Evolutionary conservation across 2,888 invertebrate species (phyloP), one percentile per base, ranked within the genome.

Genomic region (Lasius fuliginosus): DNA sequence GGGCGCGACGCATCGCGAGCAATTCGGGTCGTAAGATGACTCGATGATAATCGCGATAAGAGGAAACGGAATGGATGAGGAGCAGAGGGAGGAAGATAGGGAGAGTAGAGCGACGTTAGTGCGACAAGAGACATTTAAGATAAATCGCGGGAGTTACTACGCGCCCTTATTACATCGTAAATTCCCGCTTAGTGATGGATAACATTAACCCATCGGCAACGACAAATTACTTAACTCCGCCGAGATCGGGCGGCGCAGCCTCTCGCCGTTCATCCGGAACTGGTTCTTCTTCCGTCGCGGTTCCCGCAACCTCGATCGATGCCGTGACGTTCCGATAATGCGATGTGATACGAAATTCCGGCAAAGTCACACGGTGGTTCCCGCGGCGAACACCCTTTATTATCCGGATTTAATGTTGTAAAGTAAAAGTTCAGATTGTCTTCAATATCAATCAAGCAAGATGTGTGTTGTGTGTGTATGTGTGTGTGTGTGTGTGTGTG

Each of bases 141-240:
- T 92, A 89, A 90, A 93, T 93, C 92, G 92, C 89, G 87, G 90
- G 90, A 92, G 90, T 91, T 87, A 89, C 88, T 90, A 88, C 90
- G 90, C 89, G 91, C 89, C 91, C 91, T 94, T 94, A 93, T 94
- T 93, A 93, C 93, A 92, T 92, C 94, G 94, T 94, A 92, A 92
- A 93, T 92, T 93, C 87, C 83, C 90, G 87, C 88, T 89, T 88
- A 92, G 92, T 92, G 93, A 93, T 93, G 93, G 94, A 93, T 94
- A 93, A 93, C 93, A 92, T 93, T 92, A 91, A 93, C 92, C 92
- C 92, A 93, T 93, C 92, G 91, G 92, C 91, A 91, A 90, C 92
- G 92, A 93, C 94, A 93, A 93, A 93, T 93, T 93, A 92, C 93
- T 93, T 91, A 92, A 92, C 91, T 91, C 89, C 85, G 69, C 42